Conservation (phyloP, 2,113 vertebrate species). For the Pelusios castaneus region DNA sequence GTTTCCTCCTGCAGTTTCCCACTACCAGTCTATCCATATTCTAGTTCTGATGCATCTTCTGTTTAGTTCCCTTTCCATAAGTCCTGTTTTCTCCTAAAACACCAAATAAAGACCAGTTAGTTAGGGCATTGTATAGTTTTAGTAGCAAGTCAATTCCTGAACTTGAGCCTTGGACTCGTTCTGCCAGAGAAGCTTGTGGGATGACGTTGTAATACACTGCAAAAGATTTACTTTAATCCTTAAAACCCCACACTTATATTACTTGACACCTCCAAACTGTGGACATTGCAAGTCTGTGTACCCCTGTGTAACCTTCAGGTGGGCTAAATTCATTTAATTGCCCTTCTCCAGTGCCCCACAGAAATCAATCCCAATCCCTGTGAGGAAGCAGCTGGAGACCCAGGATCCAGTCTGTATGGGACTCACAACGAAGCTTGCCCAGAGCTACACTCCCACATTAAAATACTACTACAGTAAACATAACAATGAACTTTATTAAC, state of each 20-base stretch:
- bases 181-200: neutral
- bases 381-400: too few relatives aligned
- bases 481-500: too few relatives aligned
- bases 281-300: neutral
- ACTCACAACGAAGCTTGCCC: too few relatives aligned
- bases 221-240: neutral
- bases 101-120: neutral
- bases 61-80: neutral
- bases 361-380: too few relatives aligned
- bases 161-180: neutral
- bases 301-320: too few relatives aligned
- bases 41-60: neutral
- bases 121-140: neutral
- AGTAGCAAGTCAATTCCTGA: neutral
- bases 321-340: too few relatives aligned
- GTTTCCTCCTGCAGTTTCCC: neutral
- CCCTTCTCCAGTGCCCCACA: too few relatives aligned
- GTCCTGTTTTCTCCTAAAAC: neutral
- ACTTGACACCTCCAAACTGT: accelerated
- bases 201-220: neutral
- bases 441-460: too few relatives aligned
- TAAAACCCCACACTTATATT: neutral
- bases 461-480: too few relatives aligned
- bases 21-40: neutral
- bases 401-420: too few relatives aligned